A percentile compares a stretch with the other conserved stretches of the same genome.
Evolutionary conservation across 1,140 invertebrate genomes (phyloP).

Genomic region (Pemphigus obesinymphae): DNA sequence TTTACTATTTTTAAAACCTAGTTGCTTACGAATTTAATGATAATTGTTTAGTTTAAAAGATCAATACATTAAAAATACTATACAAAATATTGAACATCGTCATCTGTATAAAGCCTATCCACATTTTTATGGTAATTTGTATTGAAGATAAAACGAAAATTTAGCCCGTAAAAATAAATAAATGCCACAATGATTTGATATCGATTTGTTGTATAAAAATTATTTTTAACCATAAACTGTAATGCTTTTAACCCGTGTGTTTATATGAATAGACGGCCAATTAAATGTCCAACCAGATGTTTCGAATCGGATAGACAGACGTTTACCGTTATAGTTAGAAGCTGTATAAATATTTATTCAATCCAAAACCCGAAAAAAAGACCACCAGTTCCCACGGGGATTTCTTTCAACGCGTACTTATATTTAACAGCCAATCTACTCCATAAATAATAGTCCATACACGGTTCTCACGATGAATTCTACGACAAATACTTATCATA

Average conservation of each 20-base stretch:
- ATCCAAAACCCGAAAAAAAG: not conserved
- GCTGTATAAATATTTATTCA: constrained; percentile 5
- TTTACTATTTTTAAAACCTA: too few species aligned
- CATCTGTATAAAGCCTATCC: too few species aligned
- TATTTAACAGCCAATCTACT: not conserved
- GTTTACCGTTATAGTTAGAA: not conserved
- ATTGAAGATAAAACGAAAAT: not conserved
- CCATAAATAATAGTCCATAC: too few species aligned
- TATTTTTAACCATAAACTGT: not conserved
- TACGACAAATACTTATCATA: too few species aligned
- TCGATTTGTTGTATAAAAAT: not conserved
- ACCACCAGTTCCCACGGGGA: not conserved
- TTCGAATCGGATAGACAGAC: not conserved
- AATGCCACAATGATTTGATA: not conserved
- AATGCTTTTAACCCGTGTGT: not conserved
- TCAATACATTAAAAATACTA: too few species aligned
- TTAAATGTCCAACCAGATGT: not conserved
- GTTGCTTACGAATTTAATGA: too few species aligned
- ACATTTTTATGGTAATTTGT: too few species aligned
- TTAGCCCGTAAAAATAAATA: not conserved
- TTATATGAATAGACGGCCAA: not conserved
- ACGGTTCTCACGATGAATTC: too few species aligned
- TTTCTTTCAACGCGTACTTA: not conserved
- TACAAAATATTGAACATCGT: too few species aligned
- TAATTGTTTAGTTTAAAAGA: too few species aligned